A percentile compares a stretch with the other conserved stretches of the same genome.
phyloP scores from a whole-genome alignment of 1,140 invertebrate species.

The Adelges cooleyi region DNA sequence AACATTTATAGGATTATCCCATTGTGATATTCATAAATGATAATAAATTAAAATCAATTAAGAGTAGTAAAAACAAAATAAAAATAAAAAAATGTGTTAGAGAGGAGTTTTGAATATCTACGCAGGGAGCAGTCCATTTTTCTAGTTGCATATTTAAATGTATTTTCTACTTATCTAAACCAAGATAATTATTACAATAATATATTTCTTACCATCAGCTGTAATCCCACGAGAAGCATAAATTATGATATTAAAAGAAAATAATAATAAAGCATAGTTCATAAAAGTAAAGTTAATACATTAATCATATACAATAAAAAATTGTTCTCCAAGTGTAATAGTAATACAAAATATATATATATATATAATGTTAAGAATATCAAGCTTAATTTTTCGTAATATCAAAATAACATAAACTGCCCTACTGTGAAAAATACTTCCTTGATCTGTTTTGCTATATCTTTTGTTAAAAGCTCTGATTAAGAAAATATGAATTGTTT shows the following conservation, averaged over 20 bases:
- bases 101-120: slow-evolving; percentile 20
- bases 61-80: slow-evolving; percentile 3
- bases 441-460: too few species aligned
- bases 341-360: slow-evolving; percentile 7
- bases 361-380: slow-evolving; percentile 2
- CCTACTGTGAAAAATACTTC: slow-evolving; percentile 15
- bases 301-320: too few species aligned
- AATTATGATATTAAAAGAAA: slow-evolving; percentile 30
- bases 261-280: slow-evolving; percentile 27
- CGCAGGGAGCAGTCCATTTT: slow-evolving; percentile 20
- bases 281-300: slow-evolving; percentile 21
- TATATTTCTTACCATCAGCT: slow-evolving; percentile 32
- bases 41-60: slow-evolving; percentile 21
- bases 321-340: slow-evolving; percentile 1
- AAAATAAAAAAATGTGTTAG: slow-evolving; percentile 16
- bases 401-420: slow-evolving; percentile 15
- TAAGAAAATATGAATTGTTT: too few species aligned
- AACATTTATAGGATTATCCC: not conserved
- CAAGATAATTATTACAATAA: slow-evolving; percentile 13
- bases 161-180: slow-evolving; percentile 20
- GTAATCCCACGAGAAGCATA: slow-evolving; percentile 28
- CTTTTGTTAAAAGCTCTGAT: too few species aligned
- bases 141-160: slow-evolving; percentile 4
- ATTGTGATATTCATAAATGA: not conserved
- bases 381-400: not conserved